A percentile compares a stretch with the other conserved stretches of the same genome.
These are phyloP conservation scores for Drosophila neocordata DNA, from an alignment of 1,140 invertebrate genomes.

Conservation along the genomic window DNA sequence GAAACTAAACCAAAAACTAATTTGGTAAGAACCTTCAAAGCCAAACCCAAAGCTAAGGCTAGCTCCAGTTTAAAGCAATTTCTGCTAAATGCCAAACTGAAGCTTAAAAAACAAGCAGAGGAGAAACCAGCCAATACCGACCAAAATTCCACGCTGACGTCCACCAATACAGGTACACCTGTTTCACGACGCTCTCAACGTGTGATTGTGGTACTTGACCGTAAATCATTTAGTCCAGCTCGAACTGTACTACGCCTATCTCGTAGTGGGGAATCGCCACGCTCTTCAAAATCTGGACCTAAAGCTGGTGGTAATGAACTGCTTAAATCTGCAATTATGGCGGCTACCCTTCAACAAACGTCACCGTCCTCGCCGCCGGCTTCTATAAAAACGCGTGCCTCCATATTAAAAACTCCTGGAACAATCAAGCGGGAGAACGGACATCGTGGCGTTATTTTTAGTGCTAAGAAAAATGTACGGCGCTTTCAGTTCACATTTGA, in stretches of 20 bases:
- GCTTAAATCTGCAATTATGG: constrained; percentile 55
- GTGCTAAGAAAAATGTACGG: constrained; percentile 72
- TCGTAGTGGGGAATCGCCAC: constrained; percentile 12
- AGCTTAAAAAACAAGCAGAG: constrained; percentile 31
- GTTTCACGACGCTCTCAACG: constrained; percentile 15
- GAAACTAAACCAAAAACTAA: constrained; percentile 32
- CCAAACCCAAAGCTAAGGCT: constrained; percentile 42
- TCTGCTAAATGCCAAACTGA: constrained; percentile 60
- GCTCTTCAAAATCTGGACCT: constrained; percentile 17
- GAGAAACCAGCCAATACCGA: neutral
- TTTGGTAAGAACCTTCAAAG: constrained; percentile 38
- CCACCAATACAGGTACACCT: neutral
- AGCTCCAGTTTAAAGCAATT: constrained; percentile 61
- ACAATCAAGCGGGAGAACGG: constrained; percentile 46
- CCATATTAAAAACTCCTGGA: constrained; percentile 75
- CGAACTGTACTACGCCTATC: constrained; percentile 58
- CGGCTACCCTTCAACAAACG: constrained; percentile 39
- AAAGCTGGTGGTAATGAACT: constrained; percentile 28
- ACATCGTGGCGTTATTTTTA: constrained; percentile 62
- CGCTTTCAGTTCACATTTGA: constrained; percentile 65
- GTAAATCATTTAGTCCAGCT: constrained; percentile 60
- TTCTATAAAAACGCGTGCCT: constrained; percentile 30
- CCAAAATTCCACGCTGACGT: neutral
- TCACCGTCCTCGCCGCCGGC: constrained; percentile 7
- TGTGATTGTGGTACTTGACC: constrained; percentile 55